phyloP scores from a whole-genome alignment of 2,113 vertebrate genomes.

The Ammodytes marinus region DNA sequence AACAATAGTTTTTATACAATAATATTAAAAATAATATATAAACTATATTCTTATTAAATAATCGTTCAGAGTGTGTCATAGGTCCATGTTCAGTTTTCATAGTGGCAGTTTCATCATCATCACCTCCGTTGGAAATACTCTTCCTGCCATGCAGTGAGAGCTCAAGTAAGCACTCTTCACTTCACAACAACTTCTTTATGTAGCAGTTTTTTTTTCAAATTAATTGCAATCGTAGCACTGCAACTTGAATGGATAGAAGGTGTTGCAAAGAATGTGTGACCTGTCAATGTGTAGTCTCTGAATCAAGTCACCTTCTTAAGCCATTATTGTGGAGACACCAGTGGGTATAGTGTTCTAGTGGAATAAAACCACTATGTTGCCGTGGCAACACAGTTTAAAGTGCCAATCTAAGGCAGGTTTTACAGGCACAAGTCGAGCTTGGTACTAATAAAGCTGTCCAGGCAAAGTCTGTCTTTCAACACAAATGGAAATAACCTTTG shows the following conservation, averaged over 20 bases:
- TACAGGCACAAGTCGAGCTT: slow-evolving; percentile 1
- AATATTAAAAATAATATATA: no score
- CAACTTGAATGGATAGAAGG: background rate
- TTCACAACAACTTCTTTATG: background rate
- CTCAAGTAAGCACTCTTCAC: background rate
- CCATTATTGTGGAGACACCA: background rate
- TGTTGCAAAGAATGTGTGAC: background rate
- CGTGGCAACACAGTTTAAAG: background rate
- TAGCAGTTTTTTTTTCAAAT: background rate
- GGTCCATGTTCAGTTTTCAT: background rate
- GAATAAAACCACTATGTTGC: slow-evolving; percentile 9
- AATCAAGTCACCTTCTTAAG: background rate
- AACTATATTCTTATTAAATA: no score
- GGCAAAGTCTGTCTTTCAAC: background rate
- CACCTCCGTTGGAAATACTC: background rate
- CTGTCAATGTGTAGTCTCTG: background rate
- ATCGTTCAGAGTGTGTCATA: background rate
- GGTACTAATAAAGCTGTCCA: background rate
- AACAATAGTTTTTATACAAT: background rate
- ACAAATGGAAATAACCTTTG: background rate
- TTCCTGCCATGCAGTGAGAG: background rate
- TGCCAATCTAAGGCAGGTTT: background rate
- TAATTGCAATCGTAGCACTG: background rate
- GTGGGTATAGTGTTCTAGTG: background rate
- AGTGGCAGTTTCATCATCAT: background rate